Percentiles rank a stretch among this genome's conserved stretches.
Conservation (phyloP, 1,140 invertebrate genomes). For the Pseudomyrmex concolor region DNA sequence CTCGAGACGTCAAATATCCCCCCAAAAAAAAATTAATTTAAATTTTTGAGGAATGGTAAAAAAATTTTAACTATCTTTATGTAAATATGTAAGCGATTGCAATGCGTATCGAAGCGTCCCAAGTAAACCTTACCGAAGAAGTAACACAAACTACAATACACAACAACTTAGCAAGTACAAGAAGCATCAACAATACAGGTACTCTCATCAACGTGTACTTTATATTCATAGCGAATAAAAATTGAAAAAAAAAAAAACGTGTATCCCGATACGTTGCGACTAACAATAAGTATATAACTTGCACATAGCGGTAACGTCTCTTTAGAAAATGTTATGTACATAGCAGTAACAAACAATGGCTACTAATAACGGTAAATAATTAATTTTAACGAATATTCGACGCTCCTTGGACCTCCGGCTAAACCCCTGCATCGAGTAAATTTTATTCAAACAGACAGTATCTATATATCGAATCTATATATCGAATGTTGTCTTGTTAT, state of each 20-base stretch:
- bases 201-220: slow-evolving; percentile 1
- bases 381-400: slow-evolving; percentile 65
- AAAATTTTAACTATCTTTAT: neutral
- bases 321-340: slow-evolving; percentile 57
- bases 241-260: slow-evolving; percentile 18
- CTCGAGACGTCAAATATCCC: no score
- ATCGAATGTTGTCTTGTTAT: slow-evolving; percentile 48
- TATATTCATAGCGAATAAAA: neutral
- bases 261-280: neutral
- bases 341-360: slow-evolving; percentile 69
- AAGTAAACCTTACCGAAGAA: neutral
- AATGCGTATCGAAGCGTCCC: neutral
- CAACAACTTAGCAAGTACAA: neutral
- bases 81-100: neutral
- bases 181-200: neutral
- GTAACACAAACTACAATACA: neutral
- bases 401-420: slow-evolving; percentile 65
- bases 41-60: no score
- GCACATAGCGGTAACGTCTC: slow-evolving; percentile 24
- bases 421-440: slow-evolving; percentile 71
- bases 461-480: slow-evolving; percentile 19
- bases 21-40: no score
- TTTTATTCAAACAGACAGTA: slow-evolving; percentile 60
- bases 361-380: slow-evolving; percentile 75
- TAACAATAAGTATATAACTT: slow-evolving; percentile 46